Conservation (phyloP, 2,888 invertebrate species). For the Clanis bilineata region DNA sequence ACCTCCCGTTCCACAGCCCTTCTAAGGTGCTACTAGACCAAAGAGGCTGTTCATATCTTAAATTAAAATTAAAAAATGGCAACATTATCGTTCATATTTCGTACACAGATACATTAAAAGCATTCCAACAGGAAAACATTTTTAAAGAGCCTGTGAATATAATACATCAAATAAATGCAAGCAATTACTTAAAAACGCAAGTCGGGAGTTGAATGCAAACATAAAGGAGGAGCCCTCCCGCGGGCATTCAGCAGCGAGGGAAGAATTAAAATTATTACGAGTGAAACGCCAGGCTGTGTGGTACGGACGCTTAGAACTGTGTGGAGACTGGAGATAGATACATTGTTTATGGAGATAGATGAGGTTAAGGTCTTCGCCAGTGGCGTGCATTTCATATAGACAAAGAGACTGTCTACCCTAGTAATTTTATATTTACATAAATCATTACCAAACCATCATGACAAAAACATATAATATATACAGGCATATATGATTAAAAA, state of each 20-base stretch:
- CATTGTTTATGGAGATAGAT: neutral
- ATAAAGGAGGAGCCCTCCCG: slow-evolving; percentile 40
- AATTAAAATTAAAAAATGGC: neutral
- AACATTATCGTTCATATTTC: neutral
- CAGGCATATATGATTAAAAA: too few species aligned
- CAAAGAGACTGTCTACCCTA: too few species aligned
- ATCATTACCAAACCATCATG: too few species aligned
- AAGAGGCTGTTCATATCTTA: too few species aligned
- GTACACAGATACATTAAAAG: neutral
- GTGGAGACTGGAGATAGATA: neutral
- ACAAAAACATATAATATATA: too few species aligned
- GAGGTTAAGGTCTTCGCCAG: too few species aligned
- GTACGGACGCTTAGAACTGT: neutral
- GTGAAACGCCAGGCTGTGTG: slow-evolving; percentile 24
- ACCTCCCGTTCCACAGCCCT: too few species aligned
- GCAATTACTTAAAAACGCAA: slow-evolving; percentile 75
- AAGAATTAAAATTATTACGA: slow-evolving; percentile 66
- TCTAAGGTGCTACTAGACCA: too few species aligned
- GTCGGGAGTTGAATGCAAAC: slow-evolving; percentile 62
- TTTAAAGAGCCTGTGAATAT: neutral
- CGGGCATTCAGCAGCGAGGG: slow-evolving; percentile 38
- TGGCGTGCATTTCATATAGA: too few species aligned
- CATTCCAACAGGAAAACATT: neutral
- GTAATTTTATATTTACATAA: too few species aligned
- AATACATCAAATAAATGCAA: slow-evolving; percentile 45